phyloP scores from a whole-genome alignment of 2,888 invertebrate species.

The Athalia cordata region DNA sequence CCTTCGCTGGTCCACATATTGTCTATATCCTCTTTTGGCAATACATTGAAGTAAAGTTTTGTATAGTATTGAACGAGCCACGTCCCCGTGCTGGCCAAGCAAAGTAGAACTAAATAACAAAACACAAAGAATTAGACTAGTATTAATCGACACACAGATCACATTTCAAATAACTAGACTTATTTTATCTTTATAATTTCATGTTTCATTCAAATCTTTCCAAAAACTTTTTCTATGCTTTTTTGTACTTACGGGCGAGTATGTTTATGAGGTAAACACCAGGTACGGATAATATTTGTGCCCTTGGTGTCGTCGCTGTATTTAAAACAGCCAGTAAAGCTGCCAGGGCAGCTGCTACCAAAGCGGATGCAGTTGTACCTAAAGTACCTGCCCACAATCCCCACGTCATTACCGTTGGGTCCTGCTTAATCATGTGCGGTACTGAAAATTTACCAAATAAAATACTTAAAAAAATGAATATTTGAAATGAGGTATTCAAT shows the following conservation, averaged over 20 bases:
- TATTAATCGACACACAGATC: neutral
- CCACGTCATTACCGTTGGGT: constrained; percentile 80
- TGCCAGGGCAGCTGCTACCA: constrained; percentile 82
- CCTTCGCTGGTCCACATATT: constrained; percentile 90
- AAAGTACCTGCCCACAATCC: constrained; percentile 87
- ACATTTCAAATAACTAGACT: neutral
- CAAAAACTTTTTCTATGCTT: neutral
- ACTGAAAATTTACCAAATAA: constrained; percentile 74
- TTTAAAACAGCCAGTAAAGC: constrained; percentile 87
- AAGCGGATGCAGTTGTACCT: constrained; percentile 80
- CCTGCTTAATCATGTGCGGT: constrained; percentile 78
- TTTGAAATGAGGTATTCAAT: neutral
- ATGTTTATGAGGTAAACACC: constrained; percentile 88
- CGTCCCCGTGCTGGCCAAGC: constrained; percentile 84
- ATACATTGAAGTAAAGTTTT: constrained; percentile 87
- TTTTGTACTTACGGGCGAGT: constrained; percentile 80
- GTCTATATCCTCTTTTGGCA: constrained; percentile 86
- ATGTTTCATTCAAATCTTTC: neutral
- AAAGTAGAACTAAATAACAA: constrained; percentile 81
- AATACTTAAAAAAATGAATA: neutral
- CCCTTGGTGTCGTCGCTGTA: constrained; percentile 84
- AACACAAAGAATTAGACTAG: neutral
- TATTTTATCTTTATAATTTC: no score
- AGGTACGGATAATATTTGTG: constrained; percentile 80
- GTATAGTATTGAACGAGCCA: constrained; percentile 91